Percentiles rank a stretch among this genome's conserved stretches.
Conservation (phyloP, 2,113 vertebrate genomes). For the Cebidichthys violaceus region DNA sequence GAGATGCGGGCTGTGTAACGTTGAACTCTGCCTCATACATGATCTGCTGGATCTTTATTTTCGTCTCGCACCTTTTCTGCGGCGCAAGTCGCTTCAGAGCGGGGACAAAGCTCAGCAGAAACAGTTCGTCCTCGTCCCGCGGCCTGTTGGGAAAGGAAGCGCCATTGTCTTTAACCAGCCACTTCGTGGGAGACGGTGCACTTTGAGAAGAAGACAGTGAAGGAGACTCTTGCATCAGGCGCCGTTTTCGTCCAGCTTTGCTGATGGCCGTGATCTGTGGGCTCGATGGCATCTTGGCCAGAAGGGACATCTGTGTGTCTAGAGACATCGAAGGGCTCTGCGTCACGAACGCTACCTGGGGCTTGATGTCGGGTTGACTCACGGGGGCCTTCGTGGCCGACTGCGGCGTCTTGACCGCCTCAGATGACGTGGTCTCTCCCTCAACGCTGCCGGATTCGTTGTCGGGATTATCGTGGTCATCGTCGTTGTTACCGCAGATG, state of each 20-base stretch:
- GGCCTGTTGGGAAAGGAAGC: conserved; percentile 44
- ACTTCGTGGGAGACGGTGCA: conserved; percentile 42
- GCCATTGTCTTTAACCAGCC: conserved; percentile 67
- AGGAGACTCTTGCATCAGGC: conserved; percentile 2
- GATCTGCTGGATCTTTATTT: conserved; percentile 80
- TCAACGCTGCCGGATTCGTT: conserved; percentile 43
- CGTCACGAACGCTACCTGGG: conserved; percentile 51
- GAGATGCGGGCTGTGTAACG: conserved; percentile 23
- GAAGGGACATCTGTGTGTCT: conserved; percentile 53
- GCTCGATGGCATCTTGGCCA: conserved; percentile 54
- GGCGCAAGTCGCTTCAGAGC: conserved; percentile 78
- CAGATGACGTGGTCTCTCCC: conserved; percentile 40
- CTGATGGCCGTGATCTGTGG: conserved; percentile 14
- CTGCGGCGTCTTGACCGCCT: conserved; percentile 47
- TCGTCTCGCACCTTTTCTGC: conserved; percentile 79
- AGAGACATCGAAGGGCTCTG: conserved; percentile 57
- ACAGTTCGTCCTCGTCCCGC: conserved; percentile 78
- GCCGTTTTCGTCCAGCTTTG: conserved; percentile 57
- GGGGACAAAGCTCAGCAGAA: conserved; percentile 77
- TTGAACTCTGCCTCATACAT: conserved; percentile 81
- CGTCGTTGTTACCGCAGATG: conserved; percentile 41
- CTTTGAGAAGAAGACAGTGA: conserved; percentile 33
- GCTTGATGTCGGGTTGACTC: conserved; percentile 56
- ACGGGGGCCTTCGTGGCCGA: conserved; percentile 22
- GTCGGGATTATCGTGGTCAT: conserved; percentile 63